Evolutionary conservation across 1,140 invertebrate genomes (phyloP), one percentile per base, ranked within the genome.

Genomic region (Drosophila persimilis): DNA sequence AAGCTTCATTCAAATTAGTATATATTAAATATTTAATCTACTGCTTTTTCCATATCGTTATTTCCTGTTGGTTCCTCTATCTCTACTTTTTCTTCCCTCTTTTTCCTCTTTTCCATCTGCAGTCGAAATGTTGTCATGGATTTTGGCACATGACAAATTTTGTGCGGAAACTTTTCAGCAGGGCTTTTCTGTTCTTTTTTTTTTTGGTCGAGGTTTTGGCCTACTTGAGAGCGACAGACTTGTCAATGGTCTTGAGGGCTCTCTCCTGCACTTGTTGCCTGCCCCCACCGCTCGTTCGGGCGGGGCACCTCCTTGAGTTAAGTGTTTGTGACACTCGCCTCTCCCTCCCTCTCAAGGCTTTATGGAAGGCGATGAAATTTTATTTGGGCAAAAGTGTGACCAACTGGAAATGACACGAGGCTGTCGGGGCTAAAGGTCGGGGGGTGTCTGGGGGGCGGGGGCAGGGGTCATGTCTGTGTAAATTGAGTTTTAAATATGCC

Each of bases 321-420:
- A 80, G 77, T 76, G 53, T 46, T 76, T 80, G 77, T 77, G 78
- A 80, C 78, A 80, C 77, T 73, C 80, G 78, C 66, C 24, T 26
- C 24, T 26, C 24, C 5, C 24, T 13, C 35, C 11, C 77, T 80
- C 79, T 77, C 73, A 63, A 73, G 71, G 22, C 66, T 57, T 61
- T 75, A 80, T 72, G 78, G 66, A 69, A 66, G 62, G 61, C 57
- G 61, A 65, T 60, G 57, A 69, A 69, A 69, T 69, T 69, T 69
- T 69, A 69, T 69, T 69, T 69, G 45, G 47, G 52, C 61, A 80
- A 80, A 80, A 80, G 61, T 78, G 73, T 67, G 72, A 75, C 71
- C 64, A 66, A 74, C 60, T 74, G 72, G 66, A 73, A 73, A 69
- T 50, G 66, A 69, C 66, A 69, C 11, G 56, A 69, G 51, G 57